Base-by-base conservation (phyloP, 2,888 invertebrate genomes). In the Synergus umbraculus region DNA sequence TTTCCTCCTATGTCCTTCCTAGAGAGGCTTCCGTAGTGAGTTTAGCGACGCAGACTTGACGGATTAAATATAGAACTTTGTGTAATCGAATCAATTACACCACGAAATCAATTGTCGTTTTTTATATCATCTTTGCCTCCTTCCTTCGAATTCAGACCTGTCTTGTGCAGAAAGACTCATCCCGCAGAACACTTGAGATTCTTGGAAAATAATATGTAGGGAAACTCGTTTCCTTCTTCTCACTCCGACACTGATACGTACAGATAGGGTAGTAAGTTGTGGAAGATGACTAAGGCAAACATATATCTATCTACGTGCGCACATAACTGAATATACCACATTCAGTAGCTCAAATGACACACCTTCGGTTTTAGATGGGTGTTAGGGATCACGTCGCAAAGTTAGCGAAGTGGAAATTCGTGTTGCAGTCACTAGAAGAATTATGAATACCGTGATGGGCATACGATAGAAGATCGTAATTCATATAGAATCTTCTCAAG, bases 321-420 rank as follows among this genome's bases (percentile, higher is more conserved):
- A 54, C 37, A 29, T 49, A 54, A 54, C 49, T 37, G 54, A 54
- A 41, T n/a, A 73, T 41, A 46, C 37, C 37, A 37, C 54, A 54
- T 15, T 10, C 37, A 15, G 54, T 49, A 41, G 49, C 22, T 73
- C 73, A 37, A 73, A 73, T 13, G 54, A 54, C 73, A 76, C 63
- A 63, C 44, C 54, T 73, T 73, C 73, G 54, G 77, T 46, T 66
- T 77, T 37, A 29, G 15, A 69, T 10, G 65, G 60, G 66, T 49
- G 60, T 49, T 22, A 58, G 18, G 18, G 67, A 87, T 85, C 86
- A 85, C 87, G 86, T 86, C 78, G 78, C 78, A 78, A 69, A 84
- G 83, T 83, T 81, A 83, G 84, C 86, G 85, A 87, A 89, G 89
- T 89, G 88, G 87, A 88, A 85, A 89, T 87, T 87, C 89, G 84